Conservation (phyloP, 2,113 vertebrate species). For the Aptenodytes patagonicus region DNA sequence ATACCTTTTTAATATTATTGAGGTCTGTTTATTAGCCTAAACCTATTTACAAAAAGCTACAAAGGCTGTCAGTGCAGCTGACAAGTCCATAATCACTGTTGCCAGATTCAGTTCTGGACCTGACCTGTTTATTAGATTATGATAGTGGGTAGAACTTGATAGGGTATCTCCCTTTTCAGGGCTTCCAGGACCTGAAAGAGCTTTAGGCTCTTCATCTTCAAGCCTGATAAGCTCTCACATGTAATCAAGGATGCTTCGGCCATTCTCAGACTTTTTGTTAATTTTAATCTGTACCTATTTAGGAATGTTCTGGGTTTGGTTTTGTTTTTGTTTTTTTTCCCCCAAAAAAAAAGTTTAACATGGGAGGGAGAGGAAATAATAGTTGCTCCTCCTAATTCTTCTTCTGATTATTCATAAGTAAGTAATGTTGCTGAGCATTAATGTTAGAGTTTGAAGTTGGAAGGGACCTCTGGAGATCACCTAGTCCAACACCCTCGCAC, state of each 20-base stretch:
- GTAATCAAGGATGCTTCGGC: neutral
- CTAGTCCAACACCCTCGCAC: neutral
- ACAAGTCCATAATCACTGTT: neutral
- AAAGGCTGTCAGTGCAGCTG: neutral
- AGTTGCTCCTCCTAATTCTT: neutral
- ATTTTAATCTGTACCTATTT: neutral
- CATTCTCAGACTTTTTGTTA: neutral
- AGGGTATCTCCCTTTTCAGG: neutral
- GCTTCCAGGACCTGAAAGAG: neutral
- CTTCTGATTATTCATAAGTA: neutral
- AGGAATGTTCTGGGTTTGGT: neutral
- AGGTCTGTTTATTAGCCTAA: neutral
- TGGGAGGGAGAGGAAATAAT: neutral
- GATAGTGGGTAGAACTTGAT: neutral
- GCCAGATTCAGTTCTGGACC: neutral
- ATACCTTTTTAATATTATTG: neutral
- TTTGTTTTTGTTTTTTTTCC: neutral
- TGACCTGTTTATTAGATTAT: neutral
- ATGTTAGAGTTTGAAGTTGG: neutral
- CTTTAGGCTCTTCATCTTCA: neutral
- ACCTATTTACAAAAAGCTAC: neutral
- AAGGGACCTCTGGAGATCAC: neutral
- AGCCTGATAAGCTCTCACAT: neutral
- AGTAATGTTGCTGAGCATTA: neutral
- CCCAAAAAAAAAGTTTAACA: neutral